Base-by-base conservation (phyloP, 2,113 vertebrate species). In the Leptobrachium leishanense region DNA sequence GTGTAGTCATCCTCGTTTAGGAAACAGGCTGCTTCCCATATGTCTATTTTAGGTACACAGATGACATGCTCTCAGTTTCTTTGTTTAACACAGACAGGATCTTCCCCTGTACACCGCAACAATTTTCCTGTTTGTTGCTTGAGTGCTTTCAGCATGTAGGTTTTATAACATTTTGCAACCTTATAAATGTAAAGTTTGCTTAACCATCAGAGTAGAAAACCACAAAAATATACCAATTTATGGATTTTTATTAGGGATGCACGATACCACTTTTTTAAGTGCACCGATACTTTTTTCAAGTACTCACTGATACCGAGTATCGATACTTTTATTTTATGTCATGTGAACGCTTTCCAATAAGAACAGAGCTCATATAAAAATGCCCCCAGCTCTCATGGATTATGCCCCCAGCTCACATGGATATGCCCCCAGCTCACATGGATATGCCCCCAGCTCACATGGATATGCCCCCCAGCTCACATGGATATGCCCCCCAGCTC, bases 1-100 rank as follows among this genome's bases (percentile, higher is more conserved):
- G 54, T 43, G 43, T 43, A 73, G 41, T 59, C 55, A 62, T 62
- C 54, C 71, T 62, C 13, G 43, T 62, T 73, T 59, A 62, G 50
- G 59, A 73, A 73, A 55, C 53, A 57, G 71, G 15, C 15, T 40
- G 57, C 71, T 73, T 62, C 43, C 39, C 53, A 55, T 1, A 39
- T 4, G 10, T 1, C 2, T 0, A 6, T 2, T 2, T 40, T 5
- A 5, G 41, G 62, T 43, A 8, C 41, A n/a, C n/a, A 59, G 65
- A 62, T 42, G 0, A 5, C 4, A 11, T 42, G 44, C 1, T 9
- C 53, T 59, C 55, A 12, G 55, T 59, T 59, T 12, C 55, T 59
- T 59, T 59, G 55, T 59, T 59, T 59, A 59, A 59, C 55, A 8
- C 55, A 3, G 11, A 59, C 55, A 59, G 55, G 13, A 8, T 12